Conservation (phyloP, 2,113 vertebrate genomes). For the Sinocyclocheilus anophthalmus region DNA sequence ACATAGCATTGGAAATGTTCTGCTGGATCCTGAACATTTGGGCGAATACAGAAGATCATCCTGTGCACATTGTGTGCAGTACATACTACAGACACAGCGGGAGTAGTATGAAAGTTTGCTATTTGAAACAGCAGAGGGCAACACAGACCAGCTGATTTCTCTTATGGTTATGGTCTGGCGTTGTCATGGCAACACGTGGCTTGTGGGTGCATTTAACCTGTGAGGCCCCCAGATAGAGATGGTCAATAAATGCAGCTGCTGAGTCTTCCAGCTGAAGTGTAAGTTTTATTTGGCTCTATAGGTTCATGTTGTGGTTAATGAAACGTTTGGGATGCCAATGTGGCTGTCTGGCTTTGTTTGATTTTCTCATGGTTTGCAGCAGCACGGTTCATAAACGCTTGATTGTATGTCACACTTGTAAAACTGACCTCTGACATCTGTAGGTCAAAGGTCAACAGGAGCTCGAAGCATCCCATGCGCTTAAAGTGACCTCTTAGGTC, state of each 20-base stretch:
- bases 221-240: background rate
- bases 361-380: background rate
- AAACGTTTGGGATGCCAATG: background rate
- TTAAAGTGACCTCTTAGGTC: background rate
- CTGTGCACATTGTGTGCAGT: background rate
- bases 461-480: background rate
- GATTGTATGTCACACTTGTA: background rate
- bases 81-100: too few species aligned
- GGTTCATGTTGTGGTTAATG: background rate
- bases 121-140: background rate
- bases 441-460: background rate
- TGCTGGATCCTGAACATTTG: background rate
- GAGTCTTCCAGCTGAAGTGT: background rate
- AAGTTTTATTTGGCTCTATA: background rate
- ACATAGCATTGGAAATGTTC: background rate
- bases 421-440: background rate
- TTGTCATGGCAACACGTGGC: background rate
- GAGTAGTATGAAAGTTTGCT: background rate
- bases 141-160: background rate
- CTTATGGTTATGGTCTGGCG: background rate
- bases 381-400: background rate
- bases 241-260: background rate
- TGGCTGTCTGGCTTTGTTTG: background rate
- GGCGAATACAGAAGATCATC: background rate
- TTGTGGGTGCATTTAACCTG: background rate